Evolutionary conservation across 2,797 vertebrate species (phyloP).

Genomic region (Cheirogaleus major): DNA sequence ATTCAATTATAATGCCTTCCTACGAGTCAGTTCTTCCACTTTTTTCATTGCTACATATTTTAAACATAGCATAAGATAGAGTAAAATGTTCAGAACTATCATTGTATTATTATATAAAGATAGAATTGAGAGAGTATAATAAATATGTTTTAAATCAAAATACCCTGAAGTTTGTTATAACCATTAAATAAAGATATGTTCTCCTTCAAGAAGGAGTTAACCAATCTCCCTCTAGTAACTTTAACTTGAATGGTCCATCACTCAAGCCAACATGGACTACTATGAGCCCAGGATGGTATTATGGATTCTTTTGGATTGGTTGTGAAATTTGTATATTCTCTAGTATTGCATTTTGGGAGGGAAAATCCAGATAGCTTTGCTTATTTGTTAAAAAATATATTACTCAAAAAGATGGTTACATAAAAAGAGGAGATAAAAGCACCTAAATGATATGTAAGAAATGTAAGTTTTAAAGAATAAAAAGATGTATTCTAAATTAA

Average conservation of each 20-base stretch:
- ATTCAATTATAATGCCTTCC: neutral
- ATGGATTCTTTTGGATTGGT: neutral
- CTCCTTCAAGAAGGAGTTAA: neutral
- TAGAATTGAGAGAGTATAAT: neutral
- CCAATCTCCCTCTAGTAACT: neutral
- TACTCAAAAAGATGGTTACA: neutral
- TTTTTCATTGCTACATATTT: neutral
- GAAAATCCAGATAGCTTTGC: neutral
- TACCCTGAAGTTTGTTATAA: neutral
- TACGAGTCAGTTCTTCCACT: neutral
- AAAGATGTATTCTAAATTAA: constrained; percentile 5
- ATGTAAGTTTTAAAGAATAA: neutral
- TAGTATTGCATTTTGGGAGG: neutral
- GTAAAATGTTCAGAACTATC: neutral
- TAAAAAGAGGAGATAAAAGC: neutral
- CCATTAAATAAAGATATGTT: neutral
- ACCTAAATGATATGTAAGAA: neutral
- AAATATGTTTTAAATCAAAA: neutral
- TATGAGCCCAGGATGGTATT: neutral
- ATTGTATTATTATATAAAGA: neutral
- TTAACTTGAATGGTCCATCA: neutral
- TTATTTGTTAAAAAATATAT: neutral
- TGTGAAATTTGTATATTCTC: neutral
- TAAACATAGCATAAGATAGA: neutral
- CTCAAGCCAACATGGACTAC: neutral